Evolutionary conservation across 2,888 invertebrate genomes (phyloP), one percentile per base, ranked within the genome.

Genomic region (Oconnorella tubifera): DNA sequence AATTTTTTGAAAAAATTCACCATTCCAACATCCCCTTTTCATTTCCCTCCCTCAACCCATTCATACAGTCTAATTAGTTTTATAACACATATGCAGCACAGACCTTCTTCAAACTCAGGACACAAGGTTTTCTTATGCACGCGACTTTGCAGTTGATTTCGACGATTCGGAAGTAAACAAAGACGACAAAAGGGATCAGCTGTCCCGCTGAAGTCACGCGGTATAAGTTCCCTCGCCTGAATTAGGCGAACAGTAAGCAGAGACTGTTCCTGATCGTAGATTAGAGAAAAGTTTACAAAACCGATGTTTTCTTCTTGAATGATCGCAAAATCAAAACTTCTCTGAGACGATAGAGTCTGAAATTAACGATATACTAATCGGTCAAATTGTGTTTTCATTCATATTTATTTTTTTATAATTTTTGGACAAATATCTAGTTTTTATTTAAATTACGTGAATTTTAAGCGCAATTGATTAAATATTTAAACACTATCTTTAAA

Each of bases 141-240:
- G 86, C 86, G 71, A 88, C 88, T 80, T 86, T 87, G 62, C 87
- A 79, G 3, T 88, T 88, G 75, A 86, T 86, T 77, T 87, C 86
- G 75, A 25, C 87, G 78, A 3, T 88, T 88, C 72, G 92, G 93
- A 83, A 94, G 92, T 90, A 95, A 92, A 82, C 92, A 92, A 0
- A 95, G 93, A 77, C 87, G 87, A 33, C 88, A 88, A 76, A 88
- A 88, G 0, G 88, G 88, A 81, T 88, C 77, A 19, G 77, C 76
- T 0, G 78, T 77, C 23, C 76, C 77, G 62, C 73, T 75, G 66
- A 75, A 73, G 65, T 78, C 77, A 27, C 76, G 71, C 0, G 79
- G 72, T 66, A 74, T 74, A 28, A 80, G 74, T 66, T 78, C 78
- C n/a, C 87, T 81, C 69, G 87, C 88, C 83, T 89, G 87, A 63